A percentile compares a stretch with the other conserved stretches of the same genome.
These are phyloP conservation scores for Scrobipalpa atriplicella DNA, from an alignment of 2,888 invertebrate genomes.

Conservation along the genomic window DNA sequence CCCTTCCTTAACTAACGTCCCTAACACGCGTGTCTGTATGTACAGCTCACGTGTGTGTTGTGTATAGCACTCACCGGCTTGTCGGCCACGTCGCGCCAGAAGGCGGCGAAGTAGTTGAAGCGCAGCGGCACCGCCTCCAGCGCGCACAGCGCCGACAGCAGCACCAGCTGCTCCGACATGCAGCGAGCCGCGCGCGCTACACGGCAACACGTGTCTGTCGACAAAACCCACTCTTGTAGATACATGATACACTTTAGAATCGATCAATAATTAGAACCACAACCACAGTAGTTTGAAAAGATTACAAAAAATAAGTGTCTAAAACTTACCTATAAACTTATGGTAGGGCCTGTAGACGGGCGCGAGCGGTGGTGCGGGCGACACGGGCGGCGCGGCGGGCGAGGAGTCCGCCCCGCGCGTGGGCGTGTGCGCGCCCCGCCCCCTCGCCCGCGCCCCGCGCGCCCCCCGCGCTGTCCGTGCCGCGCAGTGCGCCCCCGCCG, in stretches of 20 bases:
- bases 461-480: constrained; percentile 78
- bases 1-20: too few species aligned
- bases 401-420: constrained; percentile 84
- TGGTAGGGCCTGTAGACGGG: constrained; percentile 95
- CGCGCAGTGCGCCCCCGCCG: constrained; percentile 53
- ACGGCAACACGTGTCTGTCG: constrained; percentile 84
- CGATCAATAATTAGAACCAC: background rate
- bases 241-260: background rate
- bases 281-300: background rate
- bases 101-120: constrained; percentile 93
- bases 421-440: constrained; percentile 93
- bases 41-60: too few species aligned
- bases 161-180: constrained; percentile 92
- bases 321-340: constrained; percentile 89
- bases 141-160: constrained; percentile 94
- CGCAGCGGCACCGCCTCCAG: constrained; percentile 95
- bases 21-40: too few species aligned
- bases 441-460: constrained; percentile 75
- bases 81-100: constrained; percentile 95
- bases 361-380: constrained; percentile 88
- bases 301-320: background rate
- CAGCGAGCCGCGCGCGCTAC: constrained; percentile 94
- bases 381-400: constrained; percentile 90
- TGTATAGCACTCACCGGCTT: constrained; percentile 74
- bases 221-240: background rate